A percentile compares a stretch with the other conserved stretches of the same genome.
Conservation (phyloP, 2,888 invertebrate genomes). For the Callyntrura sp. region DNA sequence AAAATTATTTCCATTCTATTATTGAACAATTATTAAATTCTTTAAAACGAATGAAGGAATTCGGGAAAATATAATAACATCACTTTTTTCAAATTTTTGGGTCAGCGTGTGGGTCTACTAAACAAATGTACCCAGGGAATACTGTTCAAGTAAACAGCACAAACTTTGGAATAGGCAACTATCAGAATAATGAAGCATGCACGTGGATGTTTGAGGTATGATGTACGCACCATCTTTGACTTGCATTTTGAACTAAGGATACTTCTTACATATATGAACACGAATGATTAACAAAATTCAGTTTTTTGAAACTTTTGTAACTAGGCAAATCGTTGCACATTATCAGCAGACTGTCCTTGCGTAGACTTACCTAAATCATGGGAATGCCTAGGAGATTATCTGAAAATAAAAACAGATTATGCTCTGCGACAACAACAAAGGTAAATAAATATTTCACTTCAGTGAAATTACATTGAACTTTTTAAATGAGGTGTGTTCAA, state of each 20-base stretch:
- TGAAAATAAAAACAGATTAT: constrained; percentile 76
- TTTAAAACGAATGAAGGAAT: too few species aligned
- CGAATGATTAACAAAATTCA: too few species aligned
- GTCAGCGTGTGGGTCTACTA: constrained; percentile 42
- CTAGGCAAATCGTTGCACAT: constrained; percentile 79
- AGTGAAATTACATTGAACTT: not conserved
- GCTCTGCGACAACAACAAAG: constrained; percentile 60
- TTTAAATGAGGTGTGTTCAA: too few species aligned
- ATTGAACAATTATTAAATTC: too few species aligned
- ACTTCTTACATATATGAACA: too few species aligned
- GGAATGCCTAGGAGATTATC: constrained; percentile 80
- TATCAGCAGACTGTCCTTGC: constrained; percentile 80
- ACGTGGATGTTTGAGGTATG: constrained; percentile 80
- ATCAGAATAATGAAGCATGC: constrained; percentile 79
- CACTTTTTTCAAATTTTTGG: too few species aligned
- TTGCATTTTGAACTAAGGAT: too few species aligned
- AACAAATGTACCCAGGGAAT: constrained; percentile 70
- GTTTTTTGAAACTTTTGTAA: too few species aligned
- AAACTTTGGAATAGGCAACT: constrained; percentile 75
- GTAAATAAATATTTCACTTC: too few species aligned
- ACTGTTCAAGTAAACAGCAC: constrained; percentile 75
- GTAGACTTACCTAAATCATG: constrained; percentile 76
- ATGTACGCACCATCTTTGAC: too few species aligned
- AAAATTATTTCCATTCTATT: too few species aligned
- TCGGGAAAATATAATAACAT: too few species aligned